phyloP scores from a whole-genome alignment of 1,140 invertebrate genomes.

The Leptopilina boulardi region DNA sequence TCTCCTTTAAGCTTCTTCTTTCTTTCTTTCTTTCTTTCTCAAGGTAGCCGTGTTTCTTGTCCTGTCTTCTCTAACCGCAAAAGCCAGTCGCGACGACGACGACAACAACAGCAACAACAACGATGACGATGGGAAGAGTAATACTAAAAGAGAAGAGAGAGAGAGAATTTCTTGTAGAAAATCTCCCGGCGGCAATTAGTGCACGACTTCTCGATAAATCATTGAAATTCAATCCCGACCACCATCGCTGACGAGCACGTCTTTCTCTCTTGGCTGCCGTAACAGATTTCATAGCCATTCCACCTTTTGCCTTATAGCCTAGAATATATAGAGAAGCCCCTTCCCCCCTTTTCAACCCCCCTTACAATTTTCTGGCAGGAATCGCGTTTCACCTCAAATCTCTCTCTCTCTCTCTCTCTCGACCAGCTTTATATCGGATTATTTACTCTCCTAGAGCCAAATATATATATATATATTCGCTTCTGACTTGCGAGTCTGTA shows the following conservation, averaged over 20 bases:
- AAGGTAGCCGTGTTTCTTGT: conserved; percentile 12
- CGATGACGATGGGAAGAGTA: too few species aligned
- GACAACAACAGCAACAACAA: conserved; percentile 21
- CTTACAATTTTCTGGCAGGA: conserved; percentile 54
- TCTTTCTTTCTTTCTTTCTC: too few species aligned
- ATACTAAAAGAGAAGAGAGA: too few species aligned
- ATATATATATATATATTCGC: background rate
- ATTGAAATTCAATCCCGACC: conserved; percentile 66
- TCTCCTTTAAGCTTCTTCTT: conserved; percentile 24
- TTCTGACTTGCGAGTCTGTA: conserved; percentile 38
- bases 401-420: too few species aligned
- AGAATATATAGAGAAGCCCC: conserved; percentile 30
- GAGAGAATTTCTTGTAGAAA: conserved; percentile 54
- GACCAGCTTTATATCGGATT: conserved; percentile 40
- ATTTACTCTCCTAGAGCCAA: conserved; percentile 36
- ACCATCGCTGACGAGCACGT: conserved; percentile 27
- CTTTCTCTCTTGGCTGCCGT: background rate
- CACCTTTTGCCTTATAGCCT: background rate
- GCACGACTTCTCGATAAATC: conserved; percentile 61
- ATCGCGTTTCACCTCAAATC: conserved; percentile 60
- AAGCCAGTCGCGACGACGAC: conserved; percentile 19
- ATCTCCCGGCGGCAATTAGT: conserved; percentile 59
- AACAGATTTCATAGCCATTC: conserved; percentile 29
- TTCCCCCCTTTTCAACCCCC: conserved; percentile 11
- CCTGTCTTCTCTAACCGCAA: conserved; percentile 26